Evolutionary conservation across 1,140 invertebrate genomes (phyloP), one percentile per base, ranked within the genome.

Genomic region (Pogonus chalceus): DNA sequence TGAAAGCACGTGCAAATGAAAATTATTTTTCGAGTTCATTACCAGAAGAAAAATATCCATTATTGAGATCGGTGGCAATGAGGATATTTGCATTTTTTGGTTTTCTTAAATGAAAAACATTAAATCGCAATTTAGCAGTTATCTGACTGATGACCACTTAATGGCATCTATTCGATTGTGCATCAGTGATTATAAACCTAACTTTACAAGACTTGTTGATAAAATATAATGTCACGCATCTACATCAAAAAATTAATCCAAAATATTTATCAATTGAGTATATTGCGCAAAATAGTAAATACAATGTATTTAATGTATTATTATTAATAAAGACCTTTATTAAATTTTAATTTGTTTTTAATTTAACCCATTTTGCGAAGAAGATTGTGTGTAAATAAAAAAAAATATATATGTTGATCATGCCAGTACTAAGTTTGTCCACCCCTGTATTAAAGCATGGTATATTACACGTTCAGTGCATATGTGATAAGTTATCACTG

Each of bases 281-380:
- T 24, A 31, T 51, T 26, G 49, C 26, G 16, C 49, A 26, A 51
- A 51, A 51, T 51, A 48, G 46, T 48, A 48, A 48, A 48, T 48
- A 48, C 22, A 48, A 48, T 21, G 46, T 20, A 48, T 48, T 48
- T 48, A 48, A 48, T 22, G 16, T 35, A 53, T 51, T 49, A 48
- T 51, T 52, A 3, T 26, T 47, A n/a, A 51, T 52, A 46, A 47
- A 39, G 23, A 51, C 2, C 55, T 56, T 53, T 26, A 23, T 52
- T 55, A 23, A 56, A 54, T 49, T 54, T 48, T 53, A 55, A 55
- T 46, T 57, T 56, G 23, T 22, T 52, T 56, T 52, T 35, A 46
- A 46, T 21, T 55, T 51, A 37, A 52, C 20, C 21, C 51, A 22
- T 43, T 54, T 48, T 54, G 43, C 16, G 20, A 47, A 23, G 20